phyloP scores from a whole-genome alignment of 1,140 invertebrate genomes.

The Leucophenga varia region DNA sequence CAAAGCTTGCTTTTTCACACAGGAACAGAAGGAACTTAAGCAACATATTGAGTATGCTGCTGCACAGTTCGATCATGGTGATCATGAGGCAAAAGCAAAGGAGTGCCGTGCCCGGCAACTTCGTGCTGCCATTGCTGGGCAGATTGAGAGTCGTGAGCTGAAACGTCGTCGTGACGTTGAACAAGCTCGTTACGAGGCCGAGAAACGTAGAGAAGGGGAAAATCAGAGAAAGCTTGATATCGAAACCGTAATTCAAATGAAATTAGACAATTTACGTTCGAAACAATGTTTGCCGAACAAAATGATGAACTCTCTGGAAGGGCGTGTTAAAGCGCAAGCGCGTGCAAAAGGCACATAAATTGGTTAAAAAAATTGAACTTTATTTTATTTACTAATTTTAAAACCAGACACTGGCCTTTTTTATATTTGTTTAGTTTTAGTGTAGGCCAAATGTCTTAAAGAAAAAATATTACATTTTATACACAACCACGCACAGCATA shows the following conservation, averaged over 20 bases:
- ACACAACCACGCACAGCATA: too few relatives aligned
- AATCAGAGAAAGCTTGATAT: constrained; percentile 31
- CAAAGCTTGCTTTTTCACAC: too few relatives aligned
- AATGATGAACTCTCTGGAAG: constrained; percentile 20
- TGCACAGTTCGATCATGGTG: constrained; percentile 20
- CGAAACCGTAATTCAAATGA: constrained; percentile 35
- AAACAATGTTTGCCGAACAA: constrained; percentile 25
- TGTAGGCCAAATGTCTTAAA: too few relatives aligned
- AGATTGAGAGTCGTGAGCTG: constrained; percentile 35
- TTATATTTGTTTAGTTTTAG: too few relatives aligned
- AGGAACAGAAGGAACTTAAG: constrained; percentile 24
- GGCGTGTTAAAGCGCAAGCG: too few relatives aligned
- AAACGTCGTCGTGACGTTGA: constrained; percentile 27
- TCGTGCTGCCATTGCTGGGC: constrained; percentile 20
- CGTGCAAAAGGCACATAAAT: too few relatives aligned
- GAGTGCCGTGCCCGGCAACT: constrained; percentile 6
- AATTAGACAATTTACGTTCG: constrained; percentile 29
- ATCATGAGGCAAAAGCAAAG: constrained; percentile 19
- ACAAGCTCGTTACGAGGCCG: constrained; percentile 21
- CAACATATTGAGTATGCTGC: too few relatives aligned
- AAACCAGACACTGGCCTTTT: too few relatives aligned
- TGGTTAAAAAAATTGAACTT: too few relatives aligned
- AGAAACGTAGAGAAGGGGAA: constrained; percentile 12
- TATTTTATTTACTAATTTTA: too few relatives aligned
- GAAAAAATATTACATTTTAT: too few relatives aligned